Evolutionary conservation across 2,113 vertebrate genomes (phyloP).

Genomic region (Mus pahari): DNA sequence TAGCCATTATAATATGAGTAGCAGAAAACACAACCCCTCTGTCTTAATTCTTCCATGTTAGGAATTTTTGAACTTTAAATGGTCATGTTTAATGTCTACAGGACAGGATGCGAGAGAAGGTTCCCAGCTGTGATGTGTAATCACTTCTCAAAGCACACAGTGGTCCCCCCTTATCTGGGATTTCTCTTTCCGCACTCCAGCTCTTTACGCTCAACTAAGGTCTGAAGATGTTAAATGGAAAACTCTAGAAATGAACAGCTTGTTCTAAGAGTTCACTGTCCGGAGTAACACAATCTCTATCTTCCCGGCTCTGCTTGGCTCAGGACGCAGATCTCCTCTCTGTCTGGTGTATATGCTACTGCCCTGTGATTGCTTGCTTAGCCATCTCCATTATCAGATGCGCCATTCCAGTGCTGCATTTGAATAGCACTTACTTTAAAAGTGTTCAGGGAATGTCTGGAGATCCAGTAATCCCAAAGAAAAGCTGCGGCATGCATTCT

Average conservation of each 20-base stretch:
- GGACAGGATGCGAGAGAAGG: background rate
- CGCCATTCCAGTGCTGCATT: background rate
- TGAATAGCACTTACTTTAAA: background rate
- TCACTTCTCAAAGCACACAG: background rate
- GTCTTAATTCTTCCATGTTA: slow-evolving; percentile 13
- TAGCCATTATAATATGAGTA: background rate
- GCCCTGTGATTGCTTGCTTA: accelerated
- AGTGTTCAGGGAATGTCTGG: background rate
- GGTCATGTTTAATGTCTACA: background rate
- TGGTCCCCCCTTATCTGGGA: background rate
- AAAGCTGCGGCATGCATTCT: background rate
- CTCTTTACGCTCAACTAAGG: background rate
- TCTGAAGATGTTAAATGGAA: background rate
- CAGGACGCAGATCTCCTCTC: background rate
- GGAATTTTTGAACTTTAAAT: slow-evolving; percentile 38
- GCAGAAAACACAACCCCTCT: background rate
- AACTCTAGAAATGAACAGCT: background rate
- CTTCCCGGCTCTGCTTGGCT: background rate
- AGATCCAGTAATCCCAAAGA: background rate
- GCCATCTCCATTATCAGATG: background rate
- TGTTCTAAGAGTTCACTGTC: background rate
- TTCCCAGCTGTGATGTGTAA: slow-evolving; percentile 45
- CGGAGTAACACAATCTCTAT: background rate
- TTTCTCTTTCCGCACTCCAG: background rate
- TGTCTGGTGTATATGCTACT: background rate